phyloP scores from a whole-genome alignment of 2,888 invertebrate species.

The Seira sanloemensis region DNA sequence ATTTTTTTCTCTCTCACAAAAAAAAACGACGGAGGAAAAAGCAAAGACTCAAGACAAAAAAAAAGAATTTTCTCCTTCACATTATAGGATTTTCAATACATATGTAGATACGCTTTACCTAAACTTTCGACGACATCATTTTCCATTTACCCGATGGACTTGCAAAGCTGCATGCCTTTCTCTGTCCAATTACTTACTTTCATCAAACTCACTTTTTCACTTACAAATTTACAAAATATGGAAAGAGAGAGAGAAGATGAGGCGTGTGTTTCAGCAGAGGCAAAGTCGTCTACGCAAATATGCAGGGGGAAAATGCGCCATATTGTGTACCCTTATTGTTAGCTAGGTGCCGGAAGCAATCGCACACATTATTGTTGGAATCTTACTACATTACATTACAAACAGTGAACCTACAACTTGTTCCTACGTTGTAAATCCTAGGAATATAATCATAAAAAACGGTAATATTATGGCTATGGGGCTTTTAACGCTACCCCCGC shows the following conservation, averaged over 20 bases:
- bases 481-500: no score
- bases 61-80: not conserved
- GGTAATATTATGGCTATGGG: not conserved
- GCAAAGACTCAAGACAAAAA: not conserved
- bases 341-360: not conserved
- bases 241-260: no score
- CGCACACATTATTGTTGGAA: not conserved
- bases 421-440: not conserved
- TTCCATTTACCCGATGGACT: not conserved
- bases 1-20: not conserved
- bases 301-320: not conserved
- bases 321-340: not conserved
- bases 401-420: not conserved
- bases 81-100: not conserved
- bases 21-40: not conserved
- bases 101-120: not conserved
- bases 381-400: not conserved
- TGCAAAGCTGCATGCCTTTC: not conserved
- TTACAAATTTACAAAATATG: not conserved
- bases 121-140: not conserved
- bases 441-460: not conserved
- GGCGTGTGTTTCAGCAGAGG: no score
- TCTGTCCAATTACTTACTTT: not conserved
- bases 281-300: not conserved
- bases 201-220: not conserved